phyloP scores from a whole-genome alignment of 2,797 vertebrate genomes.

The Danio choprae region DNA sequence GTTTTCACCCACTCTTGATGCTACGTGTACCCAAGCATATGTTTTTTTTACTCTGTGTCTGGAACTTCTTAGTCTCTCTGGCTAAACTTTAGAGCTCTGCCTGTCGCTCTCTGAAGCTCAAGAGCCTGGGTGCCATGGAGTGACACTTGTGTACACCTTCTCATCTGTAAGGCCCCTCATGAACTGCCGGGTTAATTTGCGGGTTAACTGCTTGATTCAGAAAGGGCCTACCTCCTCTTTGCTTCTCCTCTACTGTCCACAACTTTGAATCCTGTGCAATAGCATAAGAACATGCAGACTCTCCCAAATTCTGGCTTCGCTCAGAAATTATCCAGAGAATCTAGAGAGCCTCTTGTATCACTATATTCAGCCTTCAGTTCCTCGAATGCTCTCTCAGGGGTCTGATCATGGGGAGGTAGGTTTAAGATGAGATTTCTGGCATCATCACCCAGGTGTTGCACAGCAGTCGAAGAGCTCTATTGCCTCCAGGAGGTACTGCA shows the following conservation, averaged over 20 bases:
- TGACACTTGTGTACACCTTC: constrained; percentile 7
- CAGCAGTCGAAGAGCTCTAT: constrained; percentile 6
- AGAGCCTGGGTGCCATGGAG: not conserved
- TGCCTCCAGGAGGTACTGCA: constrained; percentile 16
- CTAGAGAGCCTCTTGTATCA: not conserved
- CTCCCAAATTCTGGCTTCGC: not conserved
- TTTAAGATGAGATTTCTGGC: not conserved
- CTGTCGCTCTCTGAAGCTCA: constrained; percentile 19
- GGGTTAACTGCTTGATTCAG: not conserved
- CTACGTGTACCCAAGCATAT: not conserved
- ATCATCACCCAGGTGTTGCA: not conserved
- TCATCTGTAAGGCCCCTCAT: not conserved
- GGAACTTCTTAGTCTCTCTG: not conserved
- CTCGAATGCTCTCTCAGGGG: not conserved
- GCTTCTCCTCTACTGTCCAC: not conserved
- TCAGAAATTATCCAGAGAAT: constrained; percentile 14
- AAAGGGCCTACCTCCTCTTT: not conserved
- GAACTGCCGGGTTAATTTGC: not conserved
- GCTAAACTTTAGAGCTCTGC: not conserved
- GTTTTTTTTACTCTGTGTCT: not conserved
- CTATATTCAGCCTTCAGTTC: constrained; percentile 3
- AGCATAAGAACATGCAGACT: constrained; percentile 12
- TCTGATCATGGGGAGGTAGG: not conserved
- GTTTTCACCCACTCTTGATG: not conserved
- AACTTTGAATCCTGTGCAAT: constrained; percentile 1